phyloP scores from a whole-genome alignment of 2,113 vertebrate genomes.

The Oreotrochilus melanogaster region DNA sequence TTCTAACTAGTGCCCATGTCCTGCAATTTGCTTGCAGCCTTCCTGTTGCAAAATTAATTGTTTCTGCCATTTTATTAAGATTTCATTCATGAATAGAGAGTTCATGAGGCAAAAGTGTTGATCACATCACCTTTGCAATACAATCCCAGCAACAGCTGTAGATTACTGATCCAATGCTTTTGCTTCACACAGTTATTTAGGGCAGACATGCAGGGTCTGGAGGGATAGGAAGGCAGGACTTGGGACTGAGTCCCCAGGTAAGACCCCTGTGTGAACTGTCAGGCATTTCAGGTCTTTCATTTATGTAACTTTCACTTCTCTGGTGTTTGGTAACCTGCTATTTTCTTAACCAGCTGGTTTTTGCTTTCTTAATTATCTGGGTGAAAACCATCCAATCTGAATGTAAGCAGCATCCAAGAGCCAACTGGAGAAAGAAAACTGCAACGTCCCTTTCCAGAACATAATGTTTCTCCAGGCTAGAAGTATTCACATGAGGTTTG shows the following conservation, averaged over 20 bases:
- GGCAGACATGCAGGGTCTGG: neutral
- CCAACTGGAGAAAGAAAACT: neutral
- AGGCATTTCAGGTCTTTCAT: neutral
- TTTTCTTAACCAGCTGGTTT: neutral
- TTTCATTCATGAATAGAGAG: neutral
- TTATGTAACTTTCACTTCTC: neutral
- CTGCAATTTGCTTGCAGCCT: neutral
- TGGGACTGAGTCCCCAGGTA: neutral
- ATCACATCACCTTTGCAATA: neutral
- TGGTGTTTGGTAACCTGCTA: neutral
- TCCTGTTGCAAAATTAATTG: neutral
- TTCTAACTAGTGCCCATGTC: neutral
- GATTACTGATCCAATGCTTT: neutral
- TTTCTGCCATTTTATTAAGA: neutral
- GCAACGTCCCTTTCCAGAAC: neutral
- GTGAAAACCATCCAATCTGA: neutral
- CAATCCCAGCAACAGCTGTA: neutral
- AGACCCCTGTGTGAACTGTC: neutral
- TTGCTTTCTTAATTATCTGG: neutral
- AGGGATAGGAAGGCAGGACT: neutral
- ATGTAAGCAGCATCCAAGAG: neutral
- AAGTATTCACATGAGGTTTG: neutral
- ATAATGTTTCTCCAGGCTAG: neutral
- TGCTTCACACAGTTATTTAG: neutral
- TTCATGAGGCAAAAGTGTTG: neutral